Conservation (phyloP, 2,888 invertebrate species). For the Eupithecia inturbata region DNA sequence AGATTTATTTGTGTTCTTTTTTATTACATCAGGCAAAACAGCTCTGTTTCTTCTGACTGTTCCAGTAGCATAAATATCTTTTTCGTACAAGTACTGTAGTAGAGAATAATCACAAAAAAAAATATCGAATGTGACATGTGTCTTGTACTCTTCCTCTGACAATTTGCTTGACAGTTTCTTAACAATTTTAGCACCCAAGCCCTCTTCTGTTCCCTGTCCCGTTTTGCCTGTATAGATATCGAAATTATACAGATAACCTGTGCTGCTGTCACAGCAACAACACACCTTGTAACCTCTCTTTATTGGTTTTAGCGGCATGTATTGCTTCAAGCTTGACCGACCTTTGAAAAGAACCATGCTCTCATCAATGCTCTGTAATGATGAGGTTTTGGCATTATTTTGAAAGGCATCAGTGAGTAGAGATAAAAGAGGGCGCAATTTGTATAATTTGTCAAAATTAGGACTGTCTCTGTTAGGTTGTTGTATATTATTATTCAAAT, state of each 20-base stretch:
- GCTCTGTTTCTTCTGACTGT: slow-evolving; percentile 43
- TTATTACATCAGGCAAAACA: slow-evolving; percentile 41
- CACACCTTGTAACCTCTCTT: slow-evolving; percentile 13
- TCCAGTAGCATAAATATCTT: slow-evolving; percentile 39
- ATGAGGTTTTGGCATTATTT: slow-evolving; percentile 32
- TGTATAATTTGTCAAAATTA: slow-evolving; percentile 36
- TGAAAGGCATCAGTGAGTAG: slow-evolving; percentile 19
- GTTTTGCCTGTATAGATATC: too few species aligned
- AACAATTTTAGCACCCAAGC: not conserved
- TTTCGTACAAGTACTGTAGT: slow-evolving; percentile 37
- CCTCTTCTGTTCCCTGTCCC: too few species aligned
- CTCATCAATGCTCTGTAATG: slow-evolving; percentile 28
- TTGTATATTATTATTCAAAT: slow-evolving; percentile 30
- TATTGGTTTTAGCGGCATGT: slow-evolving; percentile 35
- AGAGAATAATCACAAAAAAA: slow-evolving; percentile 40
- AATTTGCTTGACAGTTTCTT: not conserved
- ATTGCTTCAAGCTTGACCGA: slow-evolving; percentile 33
- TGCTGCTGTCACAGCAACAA: too few species aligned
- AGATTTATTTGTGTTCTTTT: slow-evolving; percentile 36
- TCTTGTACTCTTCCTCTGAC: not conserved
- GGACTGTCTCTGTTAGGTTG: too few species aligned
- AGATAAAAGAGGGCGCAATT: slow-evolving; percentile 32
- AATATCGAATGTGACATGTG: slow-evolving; percentile 41
- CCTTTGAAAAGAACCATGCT: slow-evolving; percentile 26
- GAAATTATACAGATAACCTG: too few species aligned